phyloP scores from a whole-genome alignment of 92 coral and sea anemone genomes.

The Scolanthus callimorphus region DNA sequence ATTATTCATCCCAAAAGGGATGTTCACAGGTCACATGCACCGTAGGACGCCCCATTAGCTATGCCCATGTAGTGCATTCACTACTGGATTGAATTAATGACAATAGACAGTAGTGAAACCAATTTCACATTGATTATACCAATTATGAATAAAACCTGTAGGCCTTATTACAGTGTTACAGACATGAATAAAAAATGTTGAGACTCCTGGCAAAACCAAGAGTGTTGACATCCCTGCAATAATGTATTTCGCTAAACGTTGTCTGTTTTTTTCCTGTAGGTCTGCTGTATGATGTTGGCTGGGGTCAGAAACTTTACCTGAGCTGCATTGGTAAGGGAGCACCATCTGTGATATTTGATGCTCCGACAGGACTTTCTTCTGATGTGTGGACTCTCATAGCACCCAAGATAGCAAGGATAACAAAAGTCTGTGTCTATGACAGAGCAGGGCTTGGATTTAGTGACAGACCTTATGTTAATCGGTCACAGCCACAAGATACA shows the following conservation, averaged over 20 bases:
- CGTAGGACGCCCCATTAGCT: too few relatives aligned
- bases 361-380: conserved; percentile 86
- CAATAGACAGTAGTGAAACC: too few relatives aligned
- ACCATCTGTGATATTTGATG: conserved; percentile 81
- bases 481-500: conserved; percentile 24
- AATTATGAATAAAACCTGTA: too few relatives aligned
- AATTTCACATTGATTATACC: too few relatives aligned
- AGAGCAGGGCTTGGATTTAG: conserved; percentile 96
- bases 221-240: neutral
- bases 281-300: conserved; percentile 70
- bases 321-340: conserved; percentile 76
- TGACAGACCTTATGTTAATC: conserved; percentile 62
- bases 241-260: neutral
- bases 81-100: too few relatives aligned
- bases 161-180: too few relatives aligned
- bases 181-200: too few relatives aligned
- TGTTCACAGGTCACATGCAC: too few relatives aligned
- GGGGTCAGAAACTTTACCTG: conserved; percentile 87
- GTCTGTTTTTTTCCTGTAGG: conserved; percentile 33
- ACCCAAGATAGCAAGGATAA: conserved; percentile 65
- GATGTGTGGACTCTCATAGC: conserved; percentile 77
- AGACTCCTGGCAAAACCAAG: too few relatives aligned
- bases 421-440: conserved; percentile 82
- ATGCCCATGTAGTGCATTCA: too few relatives aligned
- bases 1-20: too few relatives aligned